phyloP scores from a whole-genome alignment of 2,113 vertebrate genomes.

The Macquaria ambigua region DNA sequence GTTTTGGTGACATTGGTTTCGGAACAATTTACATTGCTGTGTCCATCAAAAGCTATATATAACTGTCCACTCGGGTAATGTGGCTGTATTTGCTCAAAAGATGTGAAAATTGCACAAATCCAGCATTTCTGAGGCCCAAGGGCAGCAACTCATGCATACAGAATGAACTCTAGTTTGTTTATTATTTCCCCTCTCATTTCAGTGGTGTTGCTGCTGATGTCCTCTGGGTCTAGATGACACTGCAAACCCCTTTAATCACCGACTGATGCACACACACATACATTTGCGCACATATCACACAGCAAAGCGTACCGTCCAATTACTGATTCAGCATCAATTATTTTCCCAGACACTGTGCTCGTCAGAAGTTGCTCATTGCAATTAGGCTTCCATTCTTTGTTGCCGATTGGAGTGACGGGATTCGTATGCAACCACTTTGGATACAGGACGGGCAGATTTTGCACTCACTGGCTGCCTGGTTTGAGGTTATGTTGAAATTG shows the following conservation, averaged over 20 bases:
- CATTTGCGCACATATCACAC: conserved; percentile 11
- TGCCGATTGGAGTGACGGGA: conserved; percentile 26
- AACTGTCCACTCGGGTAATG: conserved; percentile 4
- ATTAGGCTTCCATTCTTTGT: conserved; percentile 45
- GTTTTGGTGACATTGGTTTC: not conserved
- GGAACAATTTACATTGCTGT: not conserved
- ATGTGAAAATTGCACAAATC: conserved; percentile 42
- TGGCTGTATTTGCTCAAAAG: conserved; percentile 44
- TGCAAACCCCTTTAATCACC: conserved; percentile 55
- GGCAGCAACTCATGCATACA: conserved; percentile 59
- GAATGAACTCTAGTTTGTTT: conserved; percentile 61
- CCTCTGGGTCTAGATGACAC: conserved; percentile 59
- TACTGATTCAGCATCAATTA: conserved; percentile 59
- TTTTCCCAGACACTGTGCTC: conserved; percentile 33
- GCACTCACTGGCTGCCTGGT: not conserved
- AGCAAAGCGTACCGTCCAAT: conserved; percentile 33
- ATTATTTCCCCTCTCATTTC: conserved; percentile 56
- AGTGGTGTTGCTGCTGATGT: conserved; percentile 45
- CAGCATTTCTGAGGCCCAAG: conserved; percentile 30
- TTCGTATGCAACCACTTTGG: conserved; percentile 16
- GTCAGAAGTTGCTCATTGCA: conserved; percentile 45
- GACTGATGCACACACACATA: conserved; percentile 23
- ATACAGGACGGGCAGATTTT: conserved; percentile 5
- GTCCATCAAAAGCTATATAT: not conserved
- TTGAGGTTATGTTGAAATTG: conserved; percentile 2